Base-by-base conservation (phyloP, 2,888 invertebrate genomes). In the Euphydryas editha region DNA sequence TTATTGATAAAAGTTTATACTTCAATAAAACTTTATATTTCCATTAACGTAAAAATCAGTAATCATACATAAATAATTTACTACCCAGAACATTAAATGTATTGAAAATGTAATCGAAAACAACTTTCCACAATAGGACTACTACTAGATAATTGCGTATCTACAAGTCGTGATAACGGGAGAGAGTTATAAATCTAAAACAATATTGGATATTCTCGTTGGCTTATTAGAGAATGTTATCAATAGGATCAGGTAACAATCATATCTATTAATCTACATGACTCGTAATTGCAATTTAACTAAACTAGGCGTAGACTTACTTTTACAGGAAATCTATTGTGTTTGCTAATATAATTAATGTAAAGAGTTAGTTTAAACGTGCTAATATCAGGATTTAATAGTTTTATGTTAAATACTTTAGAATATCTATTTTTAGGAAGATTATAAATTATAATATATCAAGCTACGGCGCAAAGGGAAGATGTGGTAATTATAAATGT, bases 201-300 rank as follows among this genome's bases (percentile, higher is more conserved):
- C 54, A 36, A 54, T 54, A 54, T 54, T 17, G n/a, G n/a, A 36
- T 54, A 54, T 54, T 36, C 54, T 44, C 20, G 49, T 55, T 37
- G 51, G 30, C 56, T 46, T 47, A 62, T 58, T 63, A 18, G 54
- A 39, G 20, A 58, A 44, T 37, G 36, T 59, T 46, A 47, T 65
- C 65, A 54, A 37, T 20, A 36, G 24, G 58, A 65, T 65, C 65
- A 56, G 24, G 18, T 65, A 55, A 60, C 59, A 65, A 57, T 65
- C 24, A 17, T 65, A 65, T 65, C 60, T 65, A 21, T 65, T 47
- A 54, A 65, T 65, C 65, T 65, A 60, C 65, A 60, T 24, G 60
- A 60, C 60, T 54, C 46, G 59, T 59, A 37, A 59, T 65, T 60
- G 55, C 60, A 65, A 65, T 65, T 60, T 60, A 56, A 60, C 39